phyloP scores from a whole-genome alignment of 2,888 invertebrate genomes.

The Crocallis elinguaria region DNA sequence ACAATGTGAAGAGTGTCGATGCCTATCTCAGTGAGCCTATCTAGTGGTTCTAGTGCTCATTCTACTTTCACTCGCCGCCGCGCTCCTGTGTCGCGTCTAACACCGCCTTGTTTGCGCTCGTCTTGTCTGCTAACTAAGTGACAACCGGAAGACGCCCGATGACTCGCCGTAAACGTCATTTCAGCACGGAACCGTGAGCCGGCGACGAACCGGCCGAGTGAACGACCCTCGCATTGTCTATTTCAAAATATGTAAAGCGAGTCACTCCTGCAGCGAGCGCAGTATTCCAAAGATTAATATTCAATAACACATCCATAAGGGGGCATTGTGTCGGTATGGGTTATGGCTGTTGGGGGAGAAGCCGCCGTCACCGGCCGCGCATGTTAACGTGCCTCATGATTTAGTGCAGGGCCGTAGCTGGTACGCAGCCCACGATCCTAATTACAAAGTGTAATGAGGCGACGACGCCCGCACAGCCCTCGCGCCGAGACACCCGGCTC shows the following conservation, averaged over 20 bases:
- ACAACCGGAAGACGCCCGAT: conserved; percentile 43
- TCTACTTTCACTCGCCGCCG: conserved; percentile 70
- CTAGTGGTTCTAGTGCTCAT: conserved; percentile 66
- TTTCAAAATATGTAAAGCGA: conserved; percentile 60
- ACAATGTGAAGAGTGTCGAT: conserved; percentile 81
- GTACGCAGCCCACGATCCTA: conserved; percentile 73
- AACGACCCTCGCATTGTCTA: conserved; percentile 52
- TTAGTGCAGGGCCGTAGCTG: conserved; percentile 71
- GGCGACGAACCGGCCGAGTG: conserved; percentile 42
- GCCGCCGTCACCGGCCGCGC: conserved; percentile 52
- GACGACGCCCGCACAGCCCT: conserved; percentile 54
- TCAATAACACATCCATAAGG: conserved; percentile 71
- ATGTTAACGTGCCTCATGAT: conserved; percentile 72
- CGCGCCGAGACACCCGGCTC: conserved; percentile 46
- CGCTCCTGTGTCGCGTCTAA: conserved; percentile 54
- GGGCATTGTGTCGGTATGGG: conserved; percentile 64
- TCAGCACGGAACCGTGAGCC: conserved; percentile 30
- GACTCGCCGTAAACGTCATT: conserved; percentile 39
- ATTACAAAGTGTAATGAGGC: conserved; percentile 82
- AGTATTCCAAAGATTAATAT: conserved; percentile 64
- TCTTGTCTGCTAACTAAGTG: conserved; percentile 60
- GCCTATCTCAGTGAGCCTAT: conserved; percentile 73
- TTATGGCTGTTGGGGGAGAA: conserved; percentile 60
- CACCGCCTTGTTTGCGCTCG: conserved; percentile 61
- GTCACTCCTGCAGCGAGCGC: conserved; percentile 50